Evolutionary conservation across 2,113 vertebrate species (phyloP).

Genomic region (Opisthocomus hoazin): DNA sequence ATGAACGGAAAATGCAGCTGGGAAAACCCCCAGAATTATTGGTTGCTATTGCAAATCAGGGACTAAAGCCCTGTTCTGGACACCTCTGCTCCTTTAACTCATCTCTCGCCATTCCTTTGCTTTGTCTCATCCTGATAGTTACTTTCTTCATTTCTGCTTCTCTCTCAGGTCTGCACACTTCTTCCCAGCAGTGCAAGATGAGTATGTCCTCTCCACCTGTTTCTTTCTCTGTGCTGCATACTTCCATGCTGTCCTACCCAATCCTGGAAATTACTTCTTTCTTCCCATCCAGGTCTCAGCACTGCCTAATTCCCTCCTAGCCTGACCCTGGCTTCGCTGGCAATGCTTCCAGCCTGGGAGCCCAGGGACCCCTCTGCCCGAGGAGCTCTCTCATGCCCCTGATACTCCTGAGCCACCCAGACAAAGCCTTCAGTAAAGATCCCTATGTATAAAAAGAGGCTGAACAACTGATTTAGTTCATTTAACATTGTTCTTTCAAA

Average conservation of each 20-base stretch:
- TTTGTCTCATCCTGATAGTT: not conserved
- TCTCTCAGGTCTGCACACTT: not conserved
- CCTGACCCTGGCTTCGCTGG: not conserved
- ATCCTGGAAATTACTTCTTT: not conserved
- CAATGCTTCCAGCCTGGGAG: fast-evolving
- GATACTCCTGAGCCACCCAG: not conserved
- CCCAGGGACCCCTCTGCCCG: fast-evolving
- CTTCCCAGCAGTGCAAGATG: not conserved
- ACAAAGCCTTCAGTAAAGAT: not conserved
- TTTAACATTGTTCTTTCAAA: not conserved
- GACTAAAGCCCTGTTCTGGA: not conserved
- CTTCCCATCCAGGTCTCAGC: not conserved
- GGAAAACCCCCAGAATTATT: not conserved
- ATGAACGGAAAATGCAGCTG: not conserved
- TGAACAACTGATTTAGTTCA: not conserved
- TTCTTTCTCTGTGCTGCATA: not conserved
- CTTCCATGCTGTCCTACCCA: not conserved
- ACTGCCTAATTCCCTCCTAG: not conserved
- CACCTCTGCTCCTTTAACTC: not conserved
- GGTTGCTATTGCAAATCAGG: not conserved
- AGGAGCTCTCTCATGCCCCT: not conserved
- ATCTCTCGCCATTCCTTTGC: not conserved
- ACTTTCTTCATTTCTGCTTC: not conserved
- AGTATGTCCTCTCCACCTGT: not conserved
- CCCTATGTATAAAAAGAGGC: not conserved